Conservation (phyloP, 2,797 vertebrate species). For the Sitta carolinensis region DNA sequence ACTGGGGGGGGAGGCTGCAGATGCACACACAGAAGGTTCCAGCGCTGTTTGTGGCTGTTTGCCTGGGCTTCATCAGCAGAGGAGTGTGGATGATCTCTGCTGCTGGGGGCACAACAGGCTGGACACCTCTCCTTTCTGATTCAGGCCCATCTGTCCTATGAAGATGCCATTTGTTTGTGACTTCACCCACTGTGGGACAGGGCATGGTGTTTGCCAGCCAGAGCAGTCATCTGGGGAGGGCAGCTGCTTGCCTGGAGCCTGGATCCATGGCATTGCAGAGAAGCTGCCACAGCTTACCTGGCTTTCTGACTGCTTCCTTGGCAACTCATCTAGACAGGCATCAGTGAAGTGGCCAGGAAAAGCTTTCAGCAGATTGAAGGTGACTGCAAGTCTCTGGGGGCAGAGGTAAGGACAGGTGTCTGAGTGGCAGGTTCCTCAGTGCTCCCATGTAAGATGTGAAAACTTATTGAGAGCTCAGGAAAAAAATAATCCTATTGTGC, state of each 20-base stretch:
- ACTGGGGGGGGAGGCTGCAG: background rate
- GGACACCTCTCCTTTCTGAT: background rate
- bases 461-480: background rate
- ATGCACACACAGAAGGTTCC: background rate
- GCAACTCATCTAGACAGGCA: background rate
- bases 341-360: background rate
- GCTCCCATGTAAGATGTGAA: background rate
- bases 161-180: background rate
- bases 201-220: background rate
- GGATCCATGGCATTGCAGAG: background rate
- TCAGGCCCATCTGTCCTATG: background rate
- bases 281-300: background rate
- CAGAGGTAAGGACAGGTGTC: background rate
- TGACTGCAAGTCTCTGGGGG: background rate
- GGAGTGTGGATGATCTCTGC: background rate
- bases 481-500: background rate
- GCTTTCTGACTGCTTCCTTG: background rate
- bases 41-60: background rate
- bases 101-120: background rate
- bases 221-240: background rate
- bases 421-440: background rate
- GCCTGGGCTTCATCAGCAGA: background rate
- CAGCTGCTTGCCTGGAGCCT: background rate
- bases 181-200: background rate
- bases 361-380: slow-evolving; percentile 1